These are phyloP conservation scores for Dryadula phaetusa DNA, from an alignment of 2,888 invertebrate species.

Conservation along the genomic window DNA sequence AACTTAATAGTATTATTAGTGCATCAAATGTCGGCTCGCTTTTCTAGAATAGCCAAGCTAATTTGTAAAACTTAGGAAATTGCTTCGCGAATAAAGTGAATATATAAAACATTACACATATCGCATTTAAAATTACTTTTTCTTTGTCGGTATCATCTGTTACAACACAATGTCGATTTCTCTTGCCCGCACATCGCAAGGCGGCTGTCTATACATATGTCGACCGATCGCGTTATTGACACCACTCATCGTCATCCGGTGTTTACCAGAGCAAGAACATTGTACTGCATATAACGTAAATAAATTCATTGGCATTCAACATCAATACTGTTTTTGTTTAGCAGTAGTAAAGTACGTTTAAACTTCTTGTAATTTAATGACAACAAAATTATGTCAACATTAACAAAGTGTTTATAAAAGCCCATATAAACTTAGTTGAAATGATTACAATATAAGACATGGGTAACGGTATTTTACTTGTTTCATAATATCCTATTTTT, in stretches of 20 bases:
- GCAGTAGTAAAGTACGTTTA: conserved; percentile 57
- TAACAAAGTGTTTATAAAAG: not conserved
- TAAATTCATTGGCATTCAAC: conserved; percentile 62
- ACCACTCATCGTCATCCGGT: conserved; percentile 60
- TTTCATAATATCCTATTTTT: not conserved
- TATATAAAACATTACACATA: conserved; percentile 51
- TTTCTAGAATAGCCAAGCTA: not conserved
- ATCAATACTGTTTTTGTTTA: conserved; percentile 72
- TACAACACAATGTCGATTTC: conserved; percentile 10
- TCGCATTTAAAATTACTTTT: conserved; percentile 54
- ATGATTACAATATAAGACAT: not conserved
- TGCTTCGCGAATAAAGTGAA: not conserved
- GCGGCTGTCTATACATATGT: conserved; percentile 12
- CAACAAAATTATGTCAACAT: not conserved
- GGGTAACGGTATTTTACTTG: not conserved
- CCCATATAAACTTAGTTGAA: not conserved
- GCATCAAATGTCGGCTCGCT: not conserved
- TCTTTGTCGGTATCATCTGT: conserved; percentile 39
- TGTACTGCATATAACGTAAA: conserved; percentile 63
- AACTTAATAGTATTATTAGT: too few relatives aligned
- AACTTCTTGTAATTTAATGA: conserved; percentile 47
- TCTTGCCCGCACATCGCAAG: conserved; percentile 23
- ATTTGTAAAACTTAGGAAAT: not conserved
- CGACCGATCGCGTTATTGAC: conserved; percentile 36
- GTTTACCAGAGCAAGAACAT: conserved; percentile 69